Conservation (phyloP, 2,113 vertebrate genomes). For the Macaca nemestrina region DNA sequence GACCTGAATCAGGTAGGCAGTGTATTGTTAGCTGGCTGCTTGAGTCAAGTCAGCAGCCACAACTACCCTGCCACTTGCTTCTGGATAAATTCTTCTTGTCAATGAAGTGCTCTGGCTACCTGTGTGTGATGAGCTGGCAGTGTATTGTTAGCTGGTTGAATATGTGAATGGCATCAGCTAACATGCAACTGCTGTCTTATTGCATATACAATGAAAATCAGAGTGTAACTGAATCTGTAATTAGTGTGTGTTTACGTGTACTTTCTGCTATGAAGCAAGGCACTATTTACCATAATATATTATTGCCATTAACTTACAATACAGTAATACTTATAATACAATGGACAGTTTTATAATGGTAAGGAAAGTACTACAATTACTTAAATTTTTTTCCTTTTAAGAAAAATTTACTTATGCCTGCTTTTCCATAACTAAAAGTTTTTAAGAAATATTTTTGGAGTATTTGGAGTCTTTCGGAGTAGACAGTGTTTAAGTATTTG, state of each 20-base stretch:
- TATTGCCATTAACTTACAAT: neutral
- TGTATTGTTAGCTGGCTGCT: constrained; percentile 84
- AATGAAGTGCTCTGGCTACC: neutral
- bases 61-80: constrained; percentile 79
- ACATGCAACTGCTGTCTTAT: constrained; percentile 84
- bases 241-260: neutral
- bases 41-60: constrained; percentile 71
- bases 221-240: neutral
- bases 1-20: constrained; percentile 82
- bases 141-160: constrained; percentile 93
- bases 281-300: neutral
- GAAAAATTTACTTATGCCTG: too few relatives aligned
- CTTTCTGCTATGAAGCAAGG: neutral
- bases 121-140: constrained; percentile 89
- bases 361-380: neutral
- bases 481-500: neutral
- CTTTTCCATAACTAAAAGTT: neutral
- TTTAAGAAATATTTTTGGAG: neutral
- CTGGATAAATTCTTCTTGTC: constrained; percentile 23
- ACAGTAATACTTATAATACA: neutral
- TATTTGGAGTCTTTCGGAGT: neutral
- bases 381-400: too few relatives aligned
- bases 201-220: constrained; percentile 69
- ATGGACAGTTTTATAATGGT: neutral
- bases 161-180: constrained; percentile 83